phyloP scores from a whole-genome alignment of 2,797 vertebrate species.

The Danionella dracula region DNA sequence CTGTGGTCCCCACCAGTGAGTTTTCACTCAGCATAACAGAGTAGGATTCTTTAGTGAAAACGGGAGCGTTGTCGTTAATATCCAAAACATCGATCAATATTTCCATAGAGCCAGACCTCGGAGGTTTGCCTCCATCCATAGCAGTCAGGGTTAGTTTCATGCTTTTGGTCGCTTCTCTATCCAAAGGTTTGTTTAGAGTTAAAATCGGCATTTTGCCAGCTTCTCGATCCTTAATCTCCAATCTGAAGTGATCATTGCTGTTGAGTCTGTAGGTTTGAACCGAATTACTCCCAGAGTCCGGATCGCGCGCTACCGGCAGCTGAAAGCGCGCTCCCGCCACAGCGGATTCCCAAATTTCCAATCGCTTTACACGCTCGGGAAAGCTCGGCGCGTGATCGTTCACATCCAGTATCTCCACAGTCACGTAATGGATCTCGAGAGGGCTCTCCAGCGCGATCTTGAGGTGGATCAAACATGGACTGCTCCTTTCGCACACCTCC shows the following conservation, averaged over 20 bases:
- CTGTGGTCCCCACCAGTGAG: slow-evolving; percentile 28
- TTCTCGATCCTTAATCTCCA: slow-evolving; percentile 53
- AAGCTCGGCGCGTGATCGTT: slow-evolving; percentile 67
- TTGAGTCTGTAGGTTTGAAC: slow-evolving; percentile 56
- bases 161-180: slow-evolving; percentile 31
- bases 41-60: slow-evolving; percentile 57
- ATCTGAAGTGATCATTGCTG: slow-evolving; percentile 50
- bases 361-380: slow-evolving; percentile 6
- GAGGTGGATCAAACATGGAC: slow-evolving; percentile 61
- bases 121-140: slow-evolving; percentile 54
- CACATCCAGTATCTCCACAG: slow-evolving; percentile 66
- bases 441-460: slow-evolving; percentile 68
- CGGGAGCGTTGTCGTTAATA: slow-evolving; percentile 67
- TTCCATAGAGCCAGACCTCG: slow-evolving; percentile 31
- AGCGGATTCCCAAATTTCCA: slow-evolving; percentile 54
- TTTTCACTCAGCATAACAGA: slow-evolving; percentile 53
- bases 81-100: slow-evolving; percentile 56
- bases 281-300: slow-evolving; percentile 51
- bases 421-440: slow-evolving; percentile 68
- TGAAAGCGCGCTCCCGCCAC: slow-evolving; percentile 59
- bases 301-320: slow-evolving; percentile 63
- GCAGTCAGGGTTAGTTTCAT: slow-evolving; percentile 35
- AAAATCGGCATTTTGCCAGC: slow-evolving; percentile 54
- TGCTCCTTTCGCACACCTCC: slow-evolving; percentile 59
- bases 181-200: slow-evolving; percentile 48